These are phyloP conservation scores for Bombus balteatus DNA, from an alignment of 1,140 invertebrate genomes.

Conservation along the genomic window DNA sequence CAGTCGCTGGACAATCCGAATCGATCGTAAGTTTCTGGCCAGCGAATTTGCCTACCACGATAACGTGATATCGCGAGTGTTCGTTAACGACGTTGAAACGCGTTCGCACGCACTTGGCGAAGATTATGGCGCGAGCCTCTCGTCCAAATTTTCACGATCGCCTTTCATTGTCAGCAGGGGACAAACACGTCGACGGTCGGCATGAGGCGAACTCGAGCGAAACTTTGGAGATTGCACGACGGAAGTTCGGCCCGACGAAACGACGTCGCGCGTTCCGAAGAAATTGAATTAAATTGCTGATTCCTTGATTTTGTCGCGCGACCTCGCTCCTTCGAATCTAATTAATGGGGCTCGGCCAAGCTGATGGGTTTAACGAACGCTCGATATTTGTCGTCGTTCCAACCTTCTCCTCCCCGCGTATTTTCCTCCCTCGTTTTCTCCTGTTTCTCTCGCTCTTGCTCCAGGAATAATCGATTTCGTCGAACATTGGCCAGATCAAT, in stretches of 20 bases:
- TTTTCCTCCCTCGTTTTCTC: too few relatives aligned
- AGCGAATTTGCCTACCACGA: not conserved
- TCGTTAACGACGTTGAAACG: too few relatives aligned
- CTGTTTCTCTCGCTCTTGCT: not conserved
- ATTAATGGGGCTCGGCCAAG: constrained; percentile 30
- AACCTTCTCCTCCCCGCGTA: not conserved
- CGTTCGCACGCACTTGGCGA: not conserved
- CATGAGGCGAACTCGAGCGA: constrained; percentile 34
- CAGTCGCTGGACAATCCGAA: not conserved
- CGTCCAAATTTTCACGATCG: constrained; percentile 56
- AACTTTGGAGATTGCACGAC: constrained; percentile 56
- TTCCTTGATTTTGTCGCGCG: constrained; percentile 43
- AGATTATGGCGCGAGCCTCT: not conserved
- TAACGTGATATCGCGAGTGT: too few relatives aligned
- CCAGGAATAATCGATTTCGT: too few relatives aligned
- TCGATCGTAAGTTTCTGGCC: not conserved
- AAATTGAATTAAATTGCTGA: constrained; percentile 63
- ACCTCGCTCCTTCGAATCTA: constrained; percentile 38
- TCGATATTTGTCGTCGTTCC: constrained; percentile 53
- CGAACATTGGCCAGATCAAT: too few relatives aligned
- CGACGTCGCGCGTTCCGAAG: not conserved
- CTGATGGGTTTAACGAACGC: constrained; percentile 41
- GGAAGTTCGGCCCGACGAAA: constrained; percentile 11
- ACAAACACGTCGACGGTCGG: constrained; percentile 52
- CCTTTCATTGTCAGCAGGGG: constrained; percentile 45